Evolutionary conservation across 2,113 vertebrate species (phyloP), one percentile per base, ranked within the genome.

Genomic region (Hyperopisus bebe): DNA sequence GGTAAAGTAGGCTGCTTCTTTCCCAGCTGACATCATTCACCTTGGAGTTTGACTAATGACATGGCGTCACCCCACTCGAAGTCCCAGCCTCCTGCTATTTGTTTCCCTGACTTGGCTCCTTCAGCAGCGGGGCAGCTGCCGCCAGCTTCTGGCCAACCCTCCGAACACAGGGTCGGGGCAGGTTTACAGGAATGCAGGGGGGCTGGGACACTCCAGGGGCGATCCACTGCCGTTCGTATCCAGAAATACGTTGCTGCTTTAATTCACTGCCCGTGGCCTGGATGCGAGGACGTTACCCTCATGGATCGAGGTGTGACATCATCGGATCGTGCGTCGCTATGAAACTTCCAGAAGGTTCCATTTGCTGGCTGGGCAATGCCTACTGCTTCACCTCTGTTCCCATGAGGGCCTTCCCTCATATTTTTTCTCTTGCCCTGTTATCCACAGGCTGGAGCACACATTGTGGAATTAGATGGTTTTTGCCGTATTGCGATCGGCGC

Each of bases 401-500:
- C 94, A 91, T 84, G 4, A 92, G 93, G 92, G 90, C 85, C 35
- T 24, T 85, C 48, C 6, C 15, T 55, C 80, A 6, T 86, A 66
- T 44, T 88, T 90, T 91, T 88, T 90, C 87, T 93, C 89, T 90
- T 91, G 91, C 93, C 91, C n/a, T 21, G 90, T 90, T 90, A 92
- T 92, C 92, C 91, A 92, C 93, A 89, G 87, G 86, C 91, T 58
- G 55, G 80, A 90, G 92, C 90, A 91, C 90, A 87, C 91, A 92
- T 86, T 91, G 90, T 93, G 91, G 93, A 94, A 94, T 92, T 94
- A 95, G 95, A 95, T 91, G 91, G 92, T 94, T 94, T 84, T 93
- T 93, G 92, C 94, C 92, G 94, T 95, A 92, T 94, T 93, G 92
- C 93, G 94, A 94, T 95, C 93, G 93, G 92, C 93, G 91, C 94